Evolutionary conservation across 1,140 invertebrate genomes (phyloP), one percentile per base, ranked within the genome.

Genomic region (Littorina saxatilis): DNA sequence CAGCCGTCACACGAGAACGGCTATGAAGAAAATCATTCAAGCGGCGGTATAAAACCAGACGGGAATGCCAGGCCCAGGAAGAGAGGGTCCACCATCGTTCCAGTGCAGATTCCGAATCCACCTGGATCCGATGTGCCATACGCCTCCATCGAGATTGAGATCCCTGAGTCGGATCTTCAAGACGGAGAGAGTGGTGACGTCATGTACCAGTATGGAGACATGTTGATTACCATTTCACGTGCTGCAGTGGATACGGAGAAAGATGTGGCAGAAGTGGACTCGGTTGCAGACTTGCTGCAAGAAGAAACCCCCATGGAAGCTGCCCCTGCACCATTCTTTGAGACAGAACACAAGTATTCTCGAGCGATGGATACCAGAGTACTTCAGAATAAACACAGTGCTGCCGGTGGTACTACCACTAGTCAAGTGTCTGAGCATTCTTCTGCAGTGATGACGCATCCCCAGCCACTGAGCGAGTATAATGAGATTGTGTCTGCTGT

Each of bases 181-280:
- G 55, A 66, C 32, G 58, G 55, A 32, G 76, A 55, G 0, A 15
- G 17, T 17, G 76, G 29, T 9, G 76, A 78, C 29, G 17, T 78
- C 20, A 39, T 63, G n/a, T 78, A 78, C 17, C 76, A 78, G 58
- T 78, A 78, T 43, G 76, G 76, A 20, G 76, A 78, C 23, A 78
- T 78, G 76, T 39, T 78, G 1, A 78, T 78, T 37, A 78, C 76
- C 9, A 78, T 78, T 20, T 78, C 76, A 9, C 76, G 76, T 4
- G 63, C 76, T 1, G 20, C 76, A 0, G 40, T 73, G 23, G 43
- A 43, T 23, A 23, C 29, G 40, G n/a, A n/a, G 39, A n/a, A 73
- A 1, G 70, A 29, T 11, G n/a, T 43, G 29, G 13, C n/a, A 13
- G 9, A 39, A 50, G 43, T 13, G n/a, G 70, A 72, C 2, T 15